phyloP scores from a whole-genome alignment of 2,888 invertebrate genomes.

The Fissipunctia ypsillon region DNA sequence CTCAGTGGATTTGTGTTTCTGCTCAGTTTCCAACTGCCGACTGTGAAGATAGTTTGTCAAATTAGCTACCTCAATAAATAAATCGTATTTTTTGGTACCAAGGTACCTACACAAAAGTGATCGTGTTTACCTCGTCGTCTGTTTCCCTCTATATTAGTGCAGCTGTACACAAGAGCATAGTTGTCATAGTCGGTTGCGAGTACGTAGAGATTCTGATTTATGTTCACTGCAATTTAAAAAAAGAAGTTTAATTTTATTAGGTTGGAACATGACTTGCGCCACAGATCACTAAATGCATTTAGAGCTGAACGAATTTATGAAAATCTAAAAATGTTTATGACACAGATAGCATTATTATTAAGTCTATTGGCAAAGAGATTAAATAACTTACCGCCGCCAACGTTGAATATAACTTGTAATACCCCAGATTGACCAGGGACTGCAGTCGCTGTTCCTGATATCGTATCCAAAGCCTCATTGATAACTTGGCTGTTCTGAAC shows the following conservation, averaged over 20 bases:
- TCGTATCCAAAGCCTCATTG: conserved; percentile 84
- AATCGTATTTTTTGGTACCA: not conserved
- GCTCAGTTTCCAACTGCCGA: conserved; percentile 85
- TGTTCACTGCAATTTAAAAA: conserved; percentile 53
- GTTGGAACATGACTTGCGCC: too few species aligned
- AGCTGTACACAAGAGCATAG: conserved; percentile 83
- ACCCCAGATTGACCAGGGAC: conserved; percentile 84
- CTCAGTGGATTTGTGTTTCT: conserved; percentile 70
- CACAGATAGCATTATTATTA: too few species aligned
- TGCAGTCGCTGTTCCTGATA: conserved; percentile 87
- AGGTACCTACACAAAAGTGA: not conserved
- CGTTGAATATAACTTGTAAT: conserved; percentile 88
- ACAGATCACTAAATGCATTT: too few species aligned
- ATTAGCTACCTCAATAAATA: not conserved
- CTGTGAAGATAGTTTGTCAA: conserved; percentile 68
- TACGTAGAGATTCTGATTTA: conserved; percentile 74
- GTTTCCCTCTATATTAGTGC: conserved; percentile 73
- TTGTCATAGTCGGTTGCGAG: conserved; percentile 81
- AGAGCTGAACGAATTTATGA: too few species aligned
- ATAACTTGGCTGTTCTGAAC: conserved; percentile 77
- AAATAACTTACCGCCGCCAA: conserved; percentile 84
- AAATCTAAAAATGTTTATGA: too few species aligned
- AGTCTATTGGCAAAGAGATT: too few species aligned
- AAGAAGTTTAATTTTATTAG: not conserved
- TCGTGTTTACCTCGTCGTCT: conserved; percentile 79